Evolutionary conservation across 2,888 invertebrate species (phyloP).

Genomic region (Tubulanus polymorphus): DNA sequence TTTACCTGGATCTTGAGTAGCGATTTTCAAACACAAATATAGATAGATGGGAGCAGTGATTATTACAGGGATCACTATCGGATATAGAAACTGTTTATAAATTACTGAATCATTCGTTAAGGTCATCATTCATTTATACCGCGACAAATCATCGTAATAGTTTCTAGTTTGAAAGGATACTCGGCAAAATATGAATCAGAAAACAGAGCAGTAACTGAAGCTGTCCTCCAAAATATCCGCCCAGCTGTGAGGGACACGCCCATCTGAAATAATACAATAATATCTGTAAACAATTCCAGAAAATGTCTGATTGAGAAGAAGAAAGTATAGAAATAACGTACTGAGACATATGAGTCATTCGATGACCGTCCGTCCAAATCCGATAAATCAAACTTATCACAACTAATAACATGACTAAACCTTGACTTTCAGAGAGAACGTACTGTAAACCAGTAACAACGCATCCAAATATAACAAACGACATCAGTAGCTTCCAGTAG

Average conservation of each 20-base stretch:
- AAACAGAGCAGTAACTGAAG: constrained; percentile 37
- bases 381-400: constrained; percentile 20
- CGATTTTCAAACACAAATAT: too few species aligned
- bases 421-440: constrained; percentile 25
- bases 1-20: too few species aligned
- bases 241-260: constrained; percentile 46
- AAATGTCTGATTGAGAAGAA: too few species aligned
- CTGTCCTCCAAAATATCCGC: constrained; percentile 44
- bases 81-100: too few species aligned
- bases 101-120: too few species aligned
- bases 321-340: constrained; percentile 16
- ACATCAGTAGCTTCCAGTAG: constrained; percentile 36
- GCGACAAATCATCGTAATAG: too few species aligned
- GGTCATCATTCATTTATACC: too few species aligned
- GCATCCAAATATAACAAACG: constrained; percentile 25
- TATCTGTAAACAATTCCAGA: too few species aligned
- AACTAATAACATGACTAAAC: constrained; percentile 24
- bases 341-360: constrained; percentile 41
- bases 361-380: constrained; percentile 25
- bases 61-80: too few species aligned
- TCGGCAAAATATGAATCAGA: constrained; percentile 23
- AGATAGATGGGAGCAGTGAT: too few species aligned
- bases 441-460: constrained; percentile 21
- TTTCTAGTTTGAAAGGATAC: constrained; percentile 40
- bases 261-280: constrained; percentile 28